Evolutionary conservation across 2,797 vertebrate species (phyloP).

Genomic region (Dendrocincla fuliginosa): DNA sequence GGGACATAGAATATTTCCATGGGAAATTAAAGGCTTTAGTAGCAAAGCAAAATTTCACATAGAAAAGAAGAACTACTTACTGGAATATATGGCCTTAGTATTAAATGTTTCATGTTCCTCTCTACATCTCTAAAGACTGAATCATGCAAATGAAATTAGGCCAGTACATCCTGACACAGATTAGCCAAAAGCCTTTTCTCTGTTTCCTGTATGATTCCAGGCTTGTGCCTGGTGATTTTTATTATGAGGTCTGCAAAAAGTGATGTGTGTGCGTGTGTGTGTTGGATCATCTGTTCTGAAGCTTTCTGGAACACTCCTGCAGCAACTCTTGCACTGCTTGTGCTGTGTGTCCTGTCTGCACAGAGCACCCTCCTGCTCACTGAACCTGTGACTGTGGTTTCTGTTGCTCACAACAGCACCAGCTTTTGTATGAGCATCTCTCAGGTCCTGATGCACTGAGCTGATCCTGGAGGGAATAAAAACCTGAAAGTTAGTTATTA

Average conservation of each 20-base stretch:
- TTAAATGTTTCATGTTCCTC: neutral
- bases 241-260: neutral
- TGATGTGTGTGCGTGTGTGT: neutral
- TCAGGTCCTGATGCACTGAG: neutral
- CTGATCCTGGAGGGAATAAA: neutral
- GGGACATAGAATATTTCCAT: neutral
- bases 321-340: neutral
- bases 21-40: neutral
- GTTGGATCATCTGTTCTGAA: neutral
- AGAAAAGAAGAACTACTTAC: neutral
- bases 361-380: neutral
- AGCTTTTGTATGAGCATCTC: neutral
- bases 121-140: neutral
- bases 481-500: neutral
- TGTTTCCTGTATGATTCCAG: neutral
- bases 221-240: neutral
- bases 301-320: neutral
- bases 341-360: fast-evolving
- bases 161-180: neutral
- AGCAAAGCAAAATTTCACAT: neutral
- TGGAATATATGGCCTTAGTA: neutral
- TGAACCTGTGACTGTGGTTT: neutral
- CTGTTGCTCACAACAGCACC: neutral
- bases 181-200: neutral
- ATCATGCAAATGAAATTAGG: neutral